phyloP scores from a whole-genome alignment of 2,888 invertebrate genomes.

The Caenorhabditis sulstoni region DNA sequence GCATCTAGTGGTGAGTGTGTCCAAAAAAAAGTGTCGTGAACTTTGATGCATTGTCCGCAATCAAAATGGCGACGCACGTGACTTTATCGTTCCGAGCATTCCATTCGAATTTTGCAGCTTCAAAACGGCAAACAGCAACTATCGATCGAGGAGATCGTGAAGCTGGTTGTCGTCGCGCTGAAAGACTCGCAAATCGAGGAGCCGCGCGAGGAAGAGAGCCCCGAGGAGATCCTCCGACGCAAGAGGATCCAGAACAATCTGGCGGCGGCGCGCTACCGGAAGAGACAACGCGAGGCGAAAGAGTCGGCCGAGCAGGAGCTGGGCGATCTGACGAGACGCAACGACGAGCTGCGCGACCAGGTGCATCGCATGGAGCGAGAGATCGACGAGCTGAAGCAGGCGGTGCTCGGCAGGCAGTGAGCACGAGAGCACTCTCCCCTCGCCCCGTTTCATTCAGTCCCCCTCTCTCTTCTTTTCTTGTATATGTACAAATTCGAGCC shows the following conservation, averaged over 20 bases:
- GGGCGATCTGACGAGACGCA: slow-evolving; percentile 62
- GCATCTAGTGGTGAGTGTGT: slow-evolving; percentile 41
- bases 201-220: slow-evolving; percentile 59
- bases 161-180: slow-evolving; percentile 72
- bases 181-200: slow-evolving; percentile 67
- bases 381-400: slow-evolving; percentile 55
- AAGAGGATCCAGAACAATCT: slow-evolving; percentile 78
- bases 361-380: slow-evolving; percentile 62
- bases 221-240: slow-evolving; percentile 74
- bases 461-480: background rate
- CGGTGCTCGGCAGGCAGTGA: slow-evolving; percentile 50
- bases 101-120: slow-evolving; percentile 24
- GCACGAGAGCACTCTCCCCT: background rate
- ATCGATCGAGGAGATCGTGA: slow-evolving; percentile 74
- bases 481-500: background rate
- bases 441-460: background rate
- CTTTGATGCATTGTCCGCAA: background rate
- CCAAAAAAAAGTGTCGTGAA: background rate
- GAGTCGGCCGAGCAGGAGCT: slow-evolving; percentile 67
- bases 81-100: no score
- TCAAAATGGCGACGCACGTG: no score
- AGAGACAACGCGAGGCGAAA: slow-evolving; percentile 73
- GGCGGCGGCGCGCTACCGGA: slow-evolving; percentile 76
- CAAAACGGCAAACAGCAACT: slow-evolving; percentile 42
- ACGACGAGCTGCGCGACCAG: slow-evolving; percentile 64